phyloP scores from a whole-genome alignment of 2,888 invertebrate species.

The Dorcus hopei region DNA sequence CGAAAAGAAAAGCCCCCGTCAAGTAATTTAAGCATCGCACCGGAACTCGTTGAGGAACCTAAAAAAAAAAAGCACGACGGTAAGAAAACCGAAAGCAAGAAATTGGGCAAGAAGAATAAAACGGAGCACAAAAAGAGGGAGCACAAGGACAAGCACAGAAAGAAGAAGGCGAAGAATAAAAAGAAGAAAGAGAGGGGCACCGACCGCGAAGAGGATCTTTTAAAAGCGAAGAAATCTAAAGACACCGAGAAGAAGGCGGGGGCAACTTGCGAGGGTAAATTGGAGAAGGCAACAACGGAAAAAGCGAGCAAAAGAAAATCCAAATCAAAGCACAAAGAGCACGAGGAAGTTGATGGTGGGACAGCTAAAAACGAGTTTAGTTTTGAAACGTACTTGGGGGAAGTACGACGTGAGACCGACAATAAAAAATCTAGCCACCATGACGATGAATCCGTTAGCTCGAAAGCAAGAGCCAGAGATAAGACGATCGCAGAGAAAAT shows the following conservation, averaged over 20 bases:
- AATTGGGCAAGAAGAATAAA: slow-evolving; percentile 8
- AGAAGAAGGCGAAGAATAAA: not conserved
- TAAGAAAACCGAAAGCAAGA: slow-evolving; percentile 7
- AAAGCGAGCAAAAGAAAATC: not conserved
- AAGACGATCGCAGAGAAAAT: not conserved
- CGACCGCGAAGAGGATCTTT: slow-evolving; percentile 1
- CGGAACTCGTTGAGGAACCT: too few relatives aligned
- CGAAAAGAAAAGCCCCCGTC: too few relatives aligned
- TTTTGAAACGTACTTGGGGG: too few relatives aligned
- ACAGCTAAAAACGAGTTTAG: too few relatives aligned
- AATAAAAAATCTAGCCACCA: too few relatives aligned
- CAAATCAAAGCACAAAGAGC: not conserved
- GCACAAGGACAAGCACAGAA: slow-evolving; percentile 13
- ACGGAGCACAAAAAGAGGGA: slow-evolving; percentile 3
- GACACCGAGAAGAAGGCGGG: slow-evolving; percentile 2
- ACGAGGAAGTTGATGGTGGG: not conserved
- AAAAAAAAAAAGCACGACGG: slow-evolving; percentile 2
- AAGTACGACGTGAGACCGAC: too few relatives aligned
- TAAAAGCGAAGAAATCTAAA: slow-evolving; percentile 12
- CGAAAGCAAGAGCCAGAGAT: not conserved
- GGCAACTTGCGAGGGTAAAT: slow-evolving; percentile 7
- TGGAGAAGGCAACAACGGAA: slow-evolving; percentile 10
- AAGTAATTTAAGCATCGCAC: too few relatives aligned
- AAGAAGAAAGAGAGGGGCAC: slow-evolving; percentile 9
- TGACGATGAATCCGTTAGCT: too few relatives aligned